These are phyloP conservation scores for Tokudaia muenninki DNA, from an alignment of 2,797 vertebrate species.

Conservation along the genomic window DNA sequence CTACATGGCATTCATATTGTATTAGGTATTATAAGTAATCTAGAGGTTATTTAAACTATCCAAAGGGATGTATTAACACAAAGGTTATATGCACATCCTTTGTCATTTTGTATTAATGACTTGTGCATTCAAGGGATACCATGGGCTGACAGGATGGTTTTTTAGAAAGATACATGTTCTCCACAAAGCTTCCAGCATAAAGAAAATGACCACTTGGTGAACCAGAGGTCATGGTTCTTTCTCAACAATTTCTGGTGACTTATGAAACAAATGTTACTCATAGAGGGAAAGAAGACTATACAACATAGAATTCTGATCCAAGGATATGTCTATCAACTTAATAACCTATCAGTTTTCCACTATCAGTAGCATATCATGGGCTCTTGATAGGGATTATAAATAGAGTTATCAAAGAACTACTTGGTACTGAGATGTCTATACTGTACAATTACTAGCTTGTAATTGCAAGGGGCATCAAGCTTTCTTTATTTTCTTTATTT, in stretches of 20 bases:
- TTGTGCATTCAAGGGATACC: background rate
- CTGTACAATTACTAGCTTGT: background rate
- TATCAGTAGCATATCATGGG: background rate
- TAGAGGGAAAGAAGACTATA: background rate
- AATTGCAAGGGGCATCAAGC: background rate
- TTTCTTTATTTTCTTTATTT: background rate
- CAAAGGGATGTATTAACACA: background rate
- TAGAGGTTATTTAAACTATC: background rate
- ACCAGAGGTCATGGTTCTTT: background rate
- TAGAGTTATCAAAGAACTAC: background rate
- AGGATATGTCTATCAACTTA: background rate
- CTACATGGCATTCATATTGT: background rate
- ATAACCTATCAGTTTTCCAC: slow-evolving; percentile 15
- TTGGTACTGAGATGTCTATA: slow-evolving; percentile 1
- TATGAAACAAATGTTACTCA: background rate
- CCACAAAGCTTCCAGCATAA: background rate
- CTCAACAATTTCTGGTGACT: slow-evolving; percentile 5
- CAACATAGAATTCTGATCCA: background rate
- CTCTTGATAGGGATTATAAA: background rate
- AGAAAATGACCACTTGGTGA: background rate
- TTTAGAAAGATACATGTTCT: background rate
- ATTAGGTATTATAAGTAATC: background rate
- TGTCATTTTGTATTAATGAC: background rate
- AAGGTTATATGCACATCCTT: background rate
- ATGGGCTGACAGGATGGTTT: background rate